Conservation (phyloP, 2,888 invertebrate species). For the Arenicola marina region DNA sequence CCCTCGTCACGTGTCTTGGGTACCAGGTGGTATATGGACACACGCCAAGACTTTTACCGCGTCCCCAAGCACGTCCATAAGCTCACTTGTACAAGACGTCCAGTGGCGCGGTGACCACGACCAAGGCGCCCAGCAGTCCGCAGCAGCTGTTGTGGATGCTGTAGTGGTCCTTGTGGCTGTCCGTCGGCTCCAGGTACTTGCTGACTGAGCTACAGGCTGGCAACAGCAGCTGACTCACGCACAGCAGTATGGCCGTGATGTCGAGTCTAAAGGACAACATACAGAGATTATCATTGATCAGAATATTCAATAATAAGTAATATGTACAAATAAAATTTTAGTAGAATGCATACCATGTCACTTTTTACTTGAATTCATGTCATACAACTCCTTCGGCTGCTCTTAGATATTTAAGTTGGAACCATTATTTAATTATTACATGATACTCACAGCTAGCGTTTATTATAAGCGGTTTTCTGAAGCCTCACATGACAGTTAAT, state of each 20-base stretch:
- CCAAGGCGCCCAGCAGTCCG: constrained; percentile 46
- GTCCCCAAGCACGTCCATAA: background rate
- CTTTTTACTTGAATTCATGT: too few species aligned
- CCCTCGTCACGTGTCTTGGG: too few species aligned
- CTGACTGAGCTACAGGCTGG: constrained; percentile 40
- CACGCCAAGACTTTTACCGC: background rate
- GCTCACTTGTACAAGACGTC: constrained; percentile 48
- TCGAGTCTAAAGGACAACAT: constrained; percentile 6
- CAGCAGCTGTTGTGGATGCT: constrained; percentile 54
- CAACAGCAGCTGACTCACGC: constrained; percentile 45
- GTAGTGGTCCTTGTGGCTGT: constrained; percentile 43
- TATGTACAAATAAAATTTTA: too few species aligned
- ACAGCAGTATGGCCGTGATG: constrained; percentile 25
- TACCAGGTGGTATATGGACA: too few species aligned
- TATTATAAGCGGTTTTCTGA: too few species aligned
- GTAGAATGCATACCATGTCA: too few species aligned
- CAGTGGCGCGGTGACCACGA: constrained; percentile 48
- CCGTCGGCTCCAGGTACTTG: constrained; percentile 46
- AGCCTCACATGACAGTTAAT: too few species aligned
- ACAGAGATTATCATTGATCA: background rate
- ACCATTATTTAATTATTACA: too few species aligned
- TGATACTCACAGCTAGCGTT: too few species aligned
- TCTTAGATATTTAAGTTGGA: too few species aligned
- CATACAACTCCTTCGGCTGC: too few species aligned
- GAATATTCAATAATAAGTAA: too few species aligned